Evolutionary conservation across 1,140 invertebrate species (phyloP).

Genomic region (Cherax quadricarinatus): DNA sequence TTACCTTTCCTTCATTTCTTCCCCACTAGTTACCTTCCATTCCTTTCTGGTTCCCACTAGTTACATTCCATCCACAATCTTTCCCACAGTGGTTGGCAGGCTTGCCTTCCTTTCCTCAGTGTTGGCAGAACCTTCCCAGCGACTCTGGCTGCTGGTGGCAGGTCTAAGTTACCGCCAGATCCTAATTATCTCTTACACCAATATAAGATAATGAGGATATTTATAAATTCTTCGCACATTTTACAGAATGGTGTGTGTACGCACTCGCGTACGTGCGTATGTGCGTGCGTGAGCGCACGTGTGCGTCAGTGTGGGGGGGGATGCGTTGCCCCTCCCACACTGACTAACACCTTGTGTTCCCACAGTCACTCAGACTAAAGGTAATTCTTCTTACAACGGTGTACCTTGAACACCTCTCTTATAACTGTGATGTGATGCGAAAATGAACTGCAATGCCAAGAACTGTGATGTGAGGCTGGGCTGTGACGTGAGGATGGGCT

Average conservation of each 20-base stretch:
- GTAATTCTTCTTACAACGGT: not conserved
- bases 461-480: too few relatives aligned
- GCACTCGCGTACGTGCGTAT: not conserved
- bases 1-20: too few relatives aligned
- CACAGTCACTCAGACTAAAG: not conserved
- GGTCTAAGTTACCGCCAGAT: not conserved
- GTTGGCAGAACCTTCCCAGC: not conserved
- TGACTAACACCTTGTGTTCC: not conserved
- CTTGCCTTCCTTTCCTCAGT: too few relatives aligned
- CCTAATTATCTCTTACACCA: not conserved
- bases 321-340: not conserved
- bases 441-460: too few relatives aligned
- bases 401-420: not conserved
- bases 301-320: not conserved
- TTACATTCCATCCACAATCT: too few relatives aligned
- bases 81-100: too few relatives aligned
- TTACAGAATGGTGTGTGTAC: not conserved
- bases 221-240: not conserved
- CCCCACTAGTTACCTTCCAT: too few relatives aligned
- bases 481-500: too few relatives aligned
- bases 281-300: not conserved
- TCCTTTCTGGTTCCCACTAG: too few relatives aligned
- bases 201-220: conserved; percentile 1
- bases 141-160: not conserved
- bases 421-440: not conserved